phyloP scores from a whole-genome alignment of 1,140 invertebrate species.

The Pseudomyrmex flavicornis region DNA sequence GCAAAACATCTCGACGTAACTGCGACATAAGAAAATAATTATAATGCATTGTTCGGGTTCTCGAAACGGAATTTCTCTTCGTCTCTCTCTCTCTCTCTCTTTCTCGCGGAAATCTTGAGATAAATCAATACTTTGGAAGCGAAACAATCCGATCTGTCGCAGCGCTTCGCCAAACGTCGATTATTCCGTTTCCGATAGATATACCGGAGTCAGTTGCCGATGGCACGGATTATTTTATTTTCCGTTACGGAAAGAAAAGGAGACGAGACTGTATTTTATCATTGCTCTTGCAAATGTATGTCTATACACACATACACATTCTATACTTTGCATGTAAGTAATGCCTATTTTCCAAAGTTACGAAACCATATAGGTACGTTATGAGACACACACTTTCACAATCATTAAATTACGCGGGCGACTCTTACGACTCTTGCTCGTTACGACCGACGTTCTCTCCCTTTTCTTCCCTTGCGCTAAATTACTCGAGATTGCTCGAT shows the following conservation, averaged over 20 bases:
- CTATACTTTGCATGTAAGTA: constrained; percentile 96
- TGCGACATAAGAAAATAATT: too few relatives aligned
- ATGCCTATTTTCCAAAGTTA: constrained; percentile 90
- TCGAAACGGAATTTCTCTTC: too few relatives aligned
- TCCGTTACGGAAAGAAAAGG: constrained; percentile 26
- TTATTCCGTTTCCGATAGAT: background rate
- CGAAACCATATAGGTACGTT: constrained; percentile 66
- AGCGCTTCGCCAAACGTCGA: background rate
- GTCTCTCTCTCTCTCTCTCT: background rate
- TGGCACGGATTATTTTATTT: constrained; percentile 9
- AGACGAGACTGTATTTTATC: constrained; percentile 34
- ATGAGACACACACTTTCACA: constrained; percentile 64
- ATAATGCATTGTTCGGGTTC: too few relatives aligned
- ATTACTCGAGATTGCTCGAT: background rate
- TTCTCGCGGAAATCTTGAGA: constrained; percentile 18
- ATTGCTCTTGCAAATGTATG: constrained; percentile 62
- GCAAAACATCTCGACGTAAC: background rate
- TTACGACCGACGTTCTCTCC: background rate
- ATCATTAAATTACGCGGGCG: constrained; percentile 49
- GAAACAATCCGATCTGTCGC: background rate
- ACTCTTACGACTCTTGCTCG: constrained; percentile 18
- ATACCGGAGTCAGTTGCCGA: constrained; percentile 7
- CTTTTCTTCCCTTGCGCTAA: background rate
- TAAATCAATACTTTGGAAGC: constrained; percentile 10
- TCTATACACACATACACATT: constrained; percentile 86